These are phyloP conservation scores for Cephus spinipes DNA, from an alignment of 2,888 invertebrate genomes.

Conservation along the genomic window DNA sequence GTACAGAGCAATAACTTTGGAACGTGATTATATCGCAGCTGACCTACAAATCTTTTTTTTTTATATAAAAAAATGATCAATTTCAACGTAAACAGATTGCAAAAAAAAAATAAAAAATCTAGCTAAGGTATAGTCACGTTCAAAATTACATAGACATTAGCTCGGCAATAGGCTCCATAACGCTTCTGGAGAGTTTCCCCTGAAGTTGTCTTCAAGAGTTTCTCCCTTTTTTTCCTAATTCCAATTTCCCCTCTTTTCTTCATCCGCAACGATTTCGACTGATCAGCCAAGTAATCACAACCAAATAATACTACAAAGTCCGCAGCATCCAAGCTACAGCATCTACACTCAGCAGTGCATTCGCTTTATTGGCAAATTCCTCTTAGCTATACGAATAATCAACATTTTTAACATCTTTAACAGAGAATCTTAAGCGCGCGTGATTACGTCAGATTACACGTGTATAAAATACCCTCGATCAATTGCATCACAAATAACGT, in stretches of 20 bases:
- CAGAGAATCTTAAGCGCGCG: slow-evolving; percentile 17
- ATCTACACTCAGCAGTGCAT: background rate
- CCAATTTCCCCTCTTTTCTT: background rate
- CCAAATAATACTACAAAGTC: slow-evolving; percentile 33
- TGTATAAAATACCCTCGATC: background rate
- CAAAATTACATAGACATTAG: background rate
- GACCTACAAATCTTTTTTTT: background rate
- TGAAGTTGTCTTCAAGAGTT: background rate
- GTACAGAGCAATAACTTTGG: background rate
- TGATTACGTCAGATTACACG: background rate
- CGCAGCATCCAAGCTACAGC: background rate
- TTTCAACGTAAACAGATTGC: background rate
- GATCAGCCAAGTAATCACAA: slow-evolving; percentile 33
- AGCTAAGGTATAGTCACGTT: background rate
- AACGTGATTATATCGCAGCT: background rate
- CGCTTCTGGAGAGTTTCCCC: background rate
- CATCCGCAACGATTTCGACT: background rate
- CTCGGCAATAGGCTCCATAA: background rate
- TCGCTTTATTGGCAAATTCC: background rate
- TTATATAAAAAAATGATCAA: background rate
- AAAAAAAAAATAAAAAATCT: background rate
- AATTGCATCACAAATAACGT: background rate
- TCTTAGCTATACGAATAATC: slow-evolving; percentile 23
- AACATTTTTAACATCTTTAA: slow-evolving; percentile 25
- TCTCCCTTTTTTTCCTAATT: background rate